phyloP scores from a whole-genome alignment of 2,797 vertebrate genomes.

The Hypotaenidia philippensis region DNA sequence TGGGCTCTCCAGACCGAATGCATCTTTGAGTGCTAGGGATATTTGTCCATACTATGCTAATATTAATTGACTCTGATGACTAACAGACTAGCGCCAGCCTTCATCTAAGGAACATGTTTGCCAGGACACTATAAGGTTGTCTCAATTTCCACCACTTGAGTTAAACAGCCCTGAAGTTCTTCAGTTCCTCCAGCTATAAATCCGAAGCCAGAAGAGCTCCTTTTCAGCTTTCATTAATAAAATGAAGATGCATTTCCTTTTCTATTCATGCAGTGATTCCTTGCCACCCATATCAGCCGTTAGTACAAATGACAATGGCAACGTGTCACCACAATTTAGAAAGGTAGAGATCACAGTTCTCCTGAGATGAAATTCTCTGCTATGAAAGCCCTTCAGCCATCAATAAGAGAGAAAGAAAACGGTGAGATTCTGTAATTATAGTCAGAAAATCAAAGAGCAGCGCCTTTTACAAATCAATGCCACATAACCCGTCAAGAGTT shows the following conservation, averaged over 20 bases:
- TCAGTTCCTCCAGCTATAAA: neutral
- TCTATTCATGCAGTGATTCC: constrained; percentile 15
- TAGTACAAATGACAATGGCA: constrained; percentile 18
- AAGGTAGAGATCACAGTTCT: constrained; percentile 69
- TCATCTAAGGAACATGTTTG: neutral
- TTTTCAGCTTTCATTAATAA: constrained; percentile 44
- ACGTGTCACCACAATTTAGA: constrained; percentile 46
- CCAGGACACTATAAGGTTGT: neutral
- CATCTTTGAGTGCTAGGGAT: neutral
- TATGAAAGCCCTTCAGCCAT: constrained; percentile 60
- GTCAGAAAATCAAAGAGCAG: constrained; percentile 67
- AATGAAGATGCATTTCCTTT: constrained; percentile 49
- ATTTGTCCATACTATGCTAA: neutral
- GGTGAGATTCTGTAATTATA: constrained; percentile 67
- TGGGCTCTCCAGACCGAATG: neutral
- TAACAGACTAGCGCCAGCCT: neutral
- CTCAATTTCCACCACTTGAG: neutral
- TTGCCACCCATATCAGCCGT: neutral
- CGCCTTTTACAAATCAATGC: constrained; percentile 70
- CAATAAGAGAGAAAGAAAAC: constrained; percentile 59
- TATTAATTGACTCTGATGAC: neutral
- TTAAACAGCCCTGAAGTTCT: neutral
- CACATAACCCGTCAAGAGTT: constrained; percentile 28
- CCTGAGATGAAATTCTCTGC: constrained; percentile 49
- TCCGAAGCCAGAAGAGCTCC: neutral